A percentile compares a stretch with the other conserved stretches of the same genome.
These are phyloP conservation scores for Gorsachius magnificus DNA, from an alignment of 2,797 vertebrate genomes.

Conservation along the genomic window DNA sequence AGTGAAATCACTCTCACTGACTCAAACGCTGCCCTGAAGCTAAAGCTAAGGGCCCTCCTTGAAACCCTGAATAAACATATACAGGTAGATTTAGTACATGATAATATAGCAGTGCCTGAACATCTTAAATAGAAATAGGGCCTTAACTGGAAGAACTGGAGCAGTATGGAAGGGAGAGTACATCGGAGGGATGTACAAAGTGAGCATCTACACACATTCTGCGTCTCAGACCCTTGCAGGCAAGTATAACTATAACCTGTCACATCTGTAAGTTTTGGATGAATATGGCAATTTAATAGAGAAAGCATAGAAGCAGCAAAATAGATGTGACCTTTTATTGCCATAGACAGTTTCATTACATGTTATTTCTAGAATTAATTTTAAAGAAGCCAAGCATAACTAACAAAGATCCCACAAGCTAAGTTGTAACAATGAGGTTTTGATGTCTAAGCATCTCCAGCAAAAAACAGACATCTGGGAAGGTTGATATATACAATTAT, in stretches of 20 bases:
- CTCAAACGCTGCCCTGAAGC: neutral
- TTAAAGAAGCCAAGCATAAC: neutral
- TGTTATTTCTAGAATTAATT: neutral
- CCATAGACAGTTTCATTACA: neutral
- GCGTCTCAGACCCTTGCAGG: neutral
- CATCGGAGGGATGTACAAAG: neutral
- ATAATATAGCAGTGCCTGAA: neutral
- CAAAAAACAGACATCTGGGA: neutral
- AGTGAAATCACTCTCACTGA: neutral
- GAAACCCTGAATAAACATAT: neutral
- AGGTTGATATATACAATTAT: neutral
- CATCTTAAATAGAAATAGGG: neutral
- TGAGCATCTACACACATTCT: neutral
- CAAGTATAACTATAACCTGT: neutral
- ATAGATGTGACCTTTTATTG: neutral
- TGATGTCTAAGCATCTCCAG: neutral
- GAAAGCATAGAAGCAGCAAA: neutral
- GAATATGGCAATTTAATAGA: neutral
- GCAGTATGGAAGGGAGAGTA: neutral
- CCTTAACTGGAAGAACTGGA: neutral
- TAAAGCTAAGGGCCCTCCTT: neutral
- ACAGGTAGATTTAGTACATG: neutral
- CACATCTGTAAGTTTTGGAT: neutral
- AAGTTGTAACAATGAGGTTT: neutral
- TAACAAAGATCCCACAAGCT: neutral